Conservation (phyloP, 2,797 vertebrate genomes). For the Leptatherina wallacei region DNA sequence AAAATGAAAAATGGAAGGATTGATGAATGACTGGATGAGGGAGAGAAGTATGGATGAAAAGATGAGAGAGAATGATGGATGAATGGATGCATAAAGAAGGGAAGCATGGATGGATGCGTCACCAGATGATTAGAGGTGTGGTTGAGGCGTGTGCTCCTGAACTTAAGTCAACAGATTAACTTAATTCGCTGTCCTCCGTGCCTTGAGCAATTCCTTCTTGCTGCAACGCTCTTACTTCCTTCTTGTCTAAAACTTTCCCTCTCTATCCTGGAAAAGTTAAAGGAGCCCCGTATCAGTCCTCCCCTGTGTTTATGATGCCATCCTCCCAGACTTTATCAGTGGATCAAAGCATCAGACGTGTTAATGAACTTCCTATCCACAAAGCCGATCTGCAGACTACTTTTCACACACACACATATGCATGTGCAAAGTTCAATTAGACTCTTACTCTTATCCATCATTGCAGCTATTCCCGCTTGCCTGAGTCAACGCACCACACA, state of each 20-base stretch:
- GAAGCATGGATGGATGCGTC: no score
- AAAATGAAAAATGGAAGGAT: no score
- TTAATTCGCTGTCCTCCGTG: conserved; percentile 33
- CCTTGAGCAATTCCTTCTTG: conserved; percentile 26
- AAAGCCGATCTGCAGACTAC: conserved; percentile 59
- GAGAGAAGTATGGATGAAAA: no score
- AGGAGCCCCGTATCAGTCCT: conserved; percentile 26
- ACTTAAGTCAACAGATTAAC: no score
- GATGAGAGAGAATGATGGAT: no score
- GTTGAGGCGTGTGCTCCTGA: no score
- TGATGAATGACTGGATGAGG: no score
- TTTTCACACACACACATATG: conserved; percentile 7
- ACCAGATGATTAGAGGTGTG: no score
- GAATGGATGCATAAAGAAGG: no score
- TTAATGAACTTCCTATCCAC: conserved; percentile 74
- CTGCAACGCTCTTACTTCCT: conserved; percentile 22
- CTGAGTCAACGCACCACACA: conserved; percentile 13
- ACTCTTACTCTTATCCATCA: conserved; percentile 29
- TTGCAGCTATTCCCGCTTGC: conserved; percentile 25
- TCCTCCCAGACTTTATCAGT: conserved; percentile 47
- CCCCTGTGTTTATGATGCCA: conserved; percentile 11
- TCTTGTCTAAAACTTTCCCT: conserved; percentile 27
- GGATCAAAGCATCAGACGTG: conserved; percentile 49
- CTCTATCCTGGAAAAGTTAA: conserved; percentile 32
- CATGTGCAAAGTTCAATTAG: conserved; percentile 30